These are phyloP conservation scores for Drosophila hamatofila DNA, from an alignment of 2,888 invertebrate species.

Conservation along the genomic window DNA sequence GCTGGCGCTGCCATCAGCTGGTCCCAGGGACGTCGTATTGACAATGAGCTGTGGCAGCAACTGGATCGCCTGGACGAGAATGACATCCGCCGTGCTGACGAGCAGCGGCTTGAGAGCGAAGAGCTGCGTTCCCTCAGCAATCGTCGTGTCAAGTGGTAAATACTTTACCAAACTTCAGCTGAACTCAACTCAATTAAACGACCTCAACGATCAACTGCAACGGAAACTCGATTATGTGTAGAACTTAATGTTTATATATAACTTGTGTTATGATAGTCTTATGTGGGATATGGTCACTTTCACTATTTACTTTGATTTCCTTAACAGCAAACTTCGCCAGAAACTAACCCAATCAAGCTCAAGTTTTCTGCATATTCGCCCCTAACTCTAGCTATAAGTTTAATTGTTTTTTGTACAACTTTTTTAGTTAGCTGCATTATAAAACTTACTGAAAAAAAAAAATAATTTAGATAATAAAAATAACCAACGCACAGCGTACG, in stretches of 20 bases:
- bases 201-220: conserved; percentile 49
- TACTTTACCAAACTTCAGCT: conserved; percentile 40
- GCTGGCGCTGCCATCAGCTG: conserved; percentile 66
- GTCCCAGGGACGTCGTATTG: conserved; percentile 57
- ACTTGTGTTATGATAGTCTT: conserved; percentile 49
- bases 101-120: conserved; percentile 44
- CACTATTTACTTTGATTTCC: conserved; percentile 20
- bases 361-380: conserved; percentile 20
- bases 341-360: conserved; percentile 54
- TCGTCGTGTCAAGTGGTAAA: conserved; percentile 62
- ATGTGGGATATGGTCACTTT: conserved; percentile 53
- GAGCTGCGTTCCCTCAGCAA: conserved; percentile 52
- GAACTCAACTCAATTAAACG: conserved; percentile 53
- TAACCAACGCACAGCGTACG: conserved; percentile 21
- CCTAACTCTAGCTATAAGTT: conserved; percentile 60
- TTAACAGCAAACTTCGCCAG: conserved; percentile 18
- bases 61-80: conserved; percentile 64
- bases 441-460: conserved; percentile 36
- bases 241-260: conserved; percentile 18
- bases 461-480: conserved; percentile 21
- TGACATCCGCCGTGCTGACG: conserved; percentile 28
- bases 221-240: conserved; percentile 60
- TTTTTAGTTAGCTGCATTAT: conserved; percentile 62
- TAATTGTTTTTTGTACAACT: conserved; percentile 59
- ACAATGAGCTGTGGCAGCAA: conserved; percentile 68